Conservation (phyloP, 2,888 invertebrate genomes). For the Cepaea hortensis region DNA sequence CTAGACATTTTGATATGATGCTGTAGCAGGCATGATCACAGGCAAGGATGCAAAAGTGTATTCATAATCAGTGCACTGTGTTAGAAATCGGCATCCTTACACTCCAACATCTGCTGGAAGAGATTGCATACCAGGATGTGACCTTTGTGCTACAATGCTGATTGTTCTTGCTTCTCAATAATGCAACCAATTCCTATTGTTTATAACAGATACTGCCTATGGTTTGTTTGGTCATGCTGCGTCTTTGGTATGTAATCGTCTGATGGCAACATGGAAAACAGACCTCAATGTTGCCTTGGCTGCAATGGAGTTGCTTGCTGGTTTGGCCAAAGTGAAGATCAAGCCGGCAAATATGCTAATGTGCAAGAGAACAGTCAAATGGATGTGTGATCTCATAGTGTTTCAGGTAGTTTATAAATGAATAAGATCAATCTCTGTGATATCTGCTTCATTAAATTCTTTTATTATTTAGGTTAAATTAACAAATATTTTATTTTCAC, state of each 20-base stretch:
- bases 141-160: too few species aligned
- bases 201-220: conserved; percentile 85
- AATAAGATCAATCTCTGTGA: not conserved
- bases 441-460: not conserved
- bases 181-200: not conserved
- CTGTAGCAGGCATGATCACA: too few species aligned
- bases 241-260: conserved; percentile 93
- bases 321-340: conserved; percentile 84
- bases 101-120: too few species aligned
- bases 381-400: conserved; percentile 98
- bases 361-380: conserved; percentile 84
- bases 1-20: too few species aligned
- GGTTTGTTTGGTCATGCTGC: conserved; percentile 94
- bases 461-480: not conserved
- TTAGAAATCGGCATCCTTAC: too few species aligned
- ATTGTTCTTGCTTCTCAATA: too few species aligned
- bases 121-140: too few species aligned
- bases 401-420: conserved; percentile 76
- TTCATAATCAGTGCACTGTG: too few species aligned
- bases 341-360: conserved; percentile 70
- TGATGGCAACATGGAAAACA: conserved; percentile 96
- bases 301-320: conserved; percentile 92
- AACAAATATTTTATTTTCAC: not conserved
- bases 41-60: too few species aligned
- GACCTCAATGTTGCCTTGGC: conserved; percentile 95